Conservation (phyloP, 2,113 vertebrate species). For the Bos javanicus region DNA sequence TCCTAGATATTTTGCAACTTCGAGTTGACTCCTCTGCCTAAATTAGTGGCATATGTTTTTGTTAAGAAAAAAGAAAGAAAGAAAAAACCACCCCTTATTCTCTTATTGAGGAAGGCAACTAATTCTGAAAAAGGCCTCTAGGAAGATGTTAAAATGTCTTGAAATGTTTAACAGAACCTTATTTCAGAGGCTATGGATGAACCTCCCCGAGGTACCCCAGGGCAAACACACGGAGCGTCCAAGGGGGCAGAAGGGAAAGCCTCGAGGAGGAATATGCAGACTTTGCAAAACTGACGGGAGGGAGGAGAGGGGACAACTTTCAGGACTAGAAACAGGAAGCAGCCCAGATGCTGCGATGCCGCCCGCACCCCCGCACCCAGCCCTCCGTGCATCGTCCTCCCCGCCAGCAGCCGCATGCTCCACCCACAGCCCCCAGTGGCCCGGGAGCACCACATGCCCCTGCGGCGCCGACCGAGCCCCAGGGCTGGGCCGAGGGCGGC, state of each 20-base stretch:
- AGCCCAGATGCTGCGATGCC: too few relatives aligned
- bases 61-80: background rate
- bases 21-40: background rate
- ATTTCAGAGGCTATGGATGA: too few relatives aligned
- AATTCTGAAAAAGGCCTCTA: background rate
- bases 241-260: too few relatives aligned
- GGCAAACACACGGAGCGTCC: too few relatives aligned
- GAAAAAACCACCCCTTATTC: background rate
- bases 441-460: background rate
- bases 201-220: too few relatives aligned
- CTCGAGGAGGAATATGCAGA: too few relatives aligned
- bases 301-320: too few relatives aligned
- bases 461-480: background rate
- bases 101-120: background rate
- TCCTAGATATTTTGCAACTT: background rate
- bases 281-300: too few relatives aligned
- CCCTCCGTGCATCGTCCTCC: too few relatives aligned
- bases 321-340: too few relatives aligned
- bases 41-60: slow-evolving; percentile 24
- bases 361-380: too few relatives aligned
- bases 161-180: too few relatives aligned
- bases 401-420: background rate
- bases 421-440: background rate
- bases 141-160: background rate
- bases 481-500: background rate